Percentiles rank a stretch among this genome's conserved stretches.
Conservation (phyloP, 2,797 vertebrate species). For the Threskiornis aethiopicus region DNA sequence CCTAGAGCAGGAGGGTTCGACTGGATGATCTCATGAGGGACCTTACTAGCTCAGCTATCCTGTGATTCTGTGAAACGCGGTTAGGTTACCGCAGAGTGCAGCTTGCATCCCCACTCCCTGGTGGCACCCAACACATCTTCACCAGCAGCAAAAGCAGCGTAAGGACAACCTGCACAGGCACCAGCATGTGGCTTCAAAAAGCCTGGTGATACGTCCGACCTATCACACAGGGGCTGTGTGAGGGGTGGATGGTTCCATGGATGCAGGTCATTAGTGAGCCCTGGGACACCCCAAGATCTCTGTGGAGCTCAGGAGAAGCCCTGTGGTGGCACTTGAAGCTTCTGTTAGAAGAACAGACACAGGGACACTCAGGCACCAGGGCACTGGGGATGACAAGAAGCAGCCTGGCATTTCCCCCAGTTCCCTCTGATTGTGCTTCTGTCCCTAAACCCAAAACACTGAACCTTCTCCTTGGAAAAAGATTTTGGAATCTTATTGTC, state of each 20-base stretch:
- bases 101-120: neutral
- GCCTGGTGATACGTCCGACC: neutral
- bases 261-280: neutral
- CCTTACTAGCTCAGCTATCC: neutral
- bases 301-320: neutral
- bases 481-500: neutral
- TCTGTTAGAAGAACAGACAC: neutral
- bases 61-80: neutral
- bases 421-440: neutral
- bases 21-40: neutral
- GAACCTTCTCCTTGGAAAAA: neutral
- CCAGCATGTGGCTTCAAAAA: neutral
- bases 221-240: fast-evolving
- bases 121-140: neutral
- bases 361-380: neutral
- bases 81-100: neutral
- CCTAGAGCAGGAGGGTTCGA: neutral
- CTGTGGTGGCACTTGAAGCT: too few species aligned
- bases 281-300: neutral
- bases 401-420: neutral
- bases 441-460: neutral
- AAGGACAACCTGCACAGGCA: neutral
- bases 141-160: neutral
- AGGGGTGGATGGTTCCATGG: neutral
- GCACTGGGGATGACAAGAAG: neutral